Base-by-base conservation (phyloP, 35 echinoderm and acorn worm genomes). In the Anneissia japonica region DNA sequence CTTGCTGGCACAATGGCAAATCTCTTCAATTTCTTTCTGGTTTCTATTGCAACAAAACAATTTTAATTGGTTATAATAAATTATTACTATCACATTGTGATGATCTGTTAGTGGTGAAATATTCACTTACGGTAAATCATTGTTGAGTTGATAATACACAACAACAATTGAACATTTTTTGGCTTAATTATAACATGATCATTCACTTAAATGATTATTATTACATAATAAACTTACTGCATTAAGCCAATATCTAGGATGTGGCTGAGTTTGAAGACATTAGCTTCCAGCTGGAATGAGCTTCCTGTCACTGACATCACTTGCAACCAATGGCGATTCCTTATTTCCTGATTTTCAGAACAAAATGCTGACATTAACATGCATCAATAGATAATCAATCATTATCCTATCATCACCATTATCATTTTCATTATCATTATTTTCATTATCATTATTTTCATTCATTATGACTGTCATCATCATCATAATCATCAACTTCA, bases 301-400 rank as follows among this genome's bases (percentile, higher is more conserved):
- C 96, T 99, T 28, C 96, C 92, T 31, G 96, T 99, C 34, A 99
- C 96, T 0, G 92, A 93, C 96, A 99, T 99, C 34, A 99, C 96
- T 83, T 99, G 96, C 14, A 99, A 77, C 96, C 96, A 99, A 80
- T 99, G 96, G 72, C 96, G 92, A 82, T 99, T 99, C 10, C 96
- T 92, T 23, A 99, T 99, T 91, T 99, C 96, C 92, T 99, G 43
- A 10, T 80, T 84, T 75, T 3, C 84, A 91, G 75, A 6, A 38
- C 6, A 30, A 30, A 7, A 30, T 7, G 9, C 26, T 75, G 3
- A 75, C n/a, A 75, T 30, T 30, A 34, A 75, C 26, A 34, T 75
- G 9, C 74, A 34, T 75, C 23, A 75, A 30, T 75, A 7, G 4
- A 43, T 4, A 6, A 43, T 4, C 40, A 4, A 43, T 14, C 40